These are phyloP conservation scores for Drosophila trichaetosa DNA, from an alignment of 2,888 invertebrate genomes.

Conservation along the genomic window DNA sequence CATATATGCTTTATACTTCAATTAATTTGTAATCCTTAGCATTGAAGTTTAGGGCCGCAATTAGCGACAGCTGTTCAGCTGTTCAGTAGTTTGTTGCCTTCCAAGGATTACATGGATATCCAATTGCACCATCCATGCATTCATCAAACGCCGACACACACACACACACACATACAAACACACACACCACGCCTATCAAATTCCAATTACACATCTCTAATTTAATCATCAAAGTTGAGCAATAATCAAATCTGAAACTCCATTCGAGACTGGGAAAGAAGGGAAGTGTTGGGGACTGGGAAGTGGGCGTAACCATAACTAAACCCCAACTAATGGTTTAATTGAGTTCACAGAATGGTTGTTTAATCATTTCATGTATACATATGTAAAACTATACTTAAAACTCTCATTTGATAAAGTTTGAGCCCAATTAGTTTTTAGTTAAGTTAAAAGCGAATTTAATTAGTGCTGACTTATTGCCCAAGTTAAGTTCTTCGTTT, in stretches of 20 bases:
- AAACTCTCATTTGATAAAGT: neutral
- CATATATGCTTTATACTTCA: constrained; percentile 64
- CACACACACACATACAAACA: neutral
- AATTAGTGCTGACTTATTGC: neutral
- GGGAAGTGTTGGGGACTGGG: no score
- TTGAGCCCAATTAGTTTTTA: neutral
- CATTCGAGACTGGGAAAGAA: neutral
- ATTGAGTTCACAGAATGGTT: no score
- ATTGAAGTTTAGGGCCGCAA: constrained; percentile 56
- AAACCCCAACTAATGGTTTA: neutral
- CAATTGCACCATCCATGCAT: constrained; percentile 47
- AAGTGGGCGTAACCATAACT: neutral
- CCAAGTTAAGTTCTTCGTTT: neutral
- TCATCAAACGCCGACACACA: constrained; percentile 52
- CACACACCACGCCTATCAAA: constrained; percentile 48
- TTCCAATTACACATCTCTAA: constrained; percentile 60
- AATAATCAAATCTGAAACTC: constrained; percentile 7
- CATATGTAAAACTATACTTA: neutral
- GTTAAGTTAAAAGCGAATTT: neutral
- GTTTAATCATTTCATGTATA: neutral
- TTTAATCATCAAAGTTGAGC: constrained; percentile 65
- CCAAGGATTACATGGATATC: constrained; percentile 60
- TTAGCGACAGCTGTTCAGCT: constrained; percentile 55
- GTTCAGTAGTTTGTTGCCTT: constrained; percentile 36
- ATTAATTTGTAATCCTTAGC: constrained; percentile 74